Conservation (phyloP, 1,140 invertebrate species). For the Aphelinus atriplicis region DNA sequence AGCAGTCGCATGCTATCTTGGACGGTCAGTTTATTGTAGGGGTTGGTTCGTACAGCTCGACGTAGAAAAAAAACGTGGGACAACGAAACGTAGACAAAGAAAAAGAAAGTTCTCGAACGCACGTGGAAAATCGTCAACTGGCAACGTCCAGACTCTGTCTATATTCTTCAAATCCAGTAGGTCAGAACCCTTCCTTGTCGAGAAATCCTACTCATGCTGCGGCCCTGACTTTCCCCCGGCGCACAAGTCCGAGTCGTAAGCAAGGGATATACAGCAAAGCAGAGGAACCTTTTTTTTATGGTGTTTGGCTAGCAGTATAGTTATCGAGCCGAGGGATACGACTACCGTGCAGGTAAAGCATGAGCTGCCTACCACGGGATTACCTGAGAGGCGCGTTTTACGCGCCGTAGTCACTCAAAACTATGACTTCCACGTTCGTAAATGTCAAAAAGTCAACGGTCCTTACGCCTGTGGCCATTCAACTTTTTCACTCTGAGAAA, state of each 20-base stretch:
- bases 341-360: slow-evolving; percentile 36
- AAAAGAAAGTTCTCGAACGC: slow-evolving; percentile 52
- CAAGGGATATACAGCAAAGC: slow-evolving; percentile 39
- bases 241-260: slow-evolving; percentile 53
- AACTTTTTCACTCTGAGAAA: too few relatives aligned
- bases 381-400: slow-evolving; percentile 39
- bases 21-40: slow-evolving; percentile 59
- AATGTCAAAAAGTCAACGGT: slow-evolving; percentile 32
- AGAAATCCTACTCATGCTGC: slow-evolving; percentile 30
- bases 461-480: too few relatives aligned
- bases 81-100: slow-evolving; percentile 31
- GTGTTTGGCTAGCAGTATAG: slow-evolving; percentile 55
- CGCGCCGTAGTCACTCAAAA: slow-evolving; percentile 33
- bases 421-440: slow-evolving; percentile 35
- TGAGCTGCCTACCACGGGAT: slow-evolving; percentile 32
- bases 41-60: slow-evolving; percentile 46
- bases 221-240: slow-evolving; percentile 55
- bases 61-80: slow-evolving; percentile 30
- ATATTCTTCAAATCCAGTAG: background rate
- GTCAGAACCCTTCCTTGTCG: slow-evolving; percentile 51
- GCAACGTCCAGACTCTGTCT: background rate
- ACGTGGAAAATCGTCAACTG: slow-evolving; percentile 42
- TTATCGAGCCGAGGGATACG: slow-evolving; percentile 38
- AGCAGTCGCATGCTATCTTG: slow-evolving; percentile 33
- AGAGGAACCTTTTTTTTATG: slow-evolving; percentile 58